Evolutionary conservation across 2,888 invertebrate species (phyloP), one percentile per base, ranked within the genome.

Genomic region (Amphipyra berbera): DNA sequence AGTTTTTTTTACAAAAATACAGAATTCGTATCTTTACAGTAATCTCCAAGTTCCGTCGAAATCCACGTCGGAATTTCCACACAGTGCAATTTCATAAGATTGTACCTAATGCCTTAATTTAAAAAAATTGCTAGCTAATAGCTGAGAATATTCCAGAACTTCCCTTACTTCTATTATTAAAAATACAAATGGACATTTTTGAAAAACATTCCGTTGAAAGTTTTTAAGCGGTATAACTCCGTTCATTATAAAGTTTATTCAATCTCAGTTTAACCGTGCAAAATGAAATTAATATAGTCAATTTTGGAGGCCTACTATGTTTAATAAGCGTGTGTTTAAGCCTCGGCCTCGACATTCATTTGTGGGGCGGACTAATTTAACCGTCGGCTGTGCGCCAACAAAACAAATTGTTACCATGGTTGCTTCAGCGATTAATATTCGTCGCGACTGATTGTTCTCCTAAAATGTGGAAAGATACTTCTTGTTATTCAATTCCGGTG

Each of bases 281-380:
- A 38, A 57, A 53, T 40, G 13, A 61, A 65, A 61, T 58, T 49
- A 72, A 67, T 67, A 61, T 40, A 48, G 44, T 61, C 4, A 50
- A 60, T 55, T 64, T 61, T 47, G 48, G 35, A 46, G 40, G 27
- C 15, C 12, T 68, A 44, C 41, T 59, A 45, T 44, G 44, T 64
- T 69, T 74, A 74, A 68, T 72, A 72, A 56, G 33, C 56, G 55
- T 62, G 47, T 55, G 50, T 61, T 61, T 65, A 56, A 59, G 63
- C 76, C 66, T 76, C 59, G 66, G 72, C 75, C 72, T 82, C 82
- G 82, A 60, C 84, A 88, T 89, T 90, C 87, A 84, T 89, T 88
- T 86, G 82, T 79, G 80, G 79, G 76, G 66, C 77, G 63, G 73
- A 82, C 87, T 88, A 88, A 90, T 89, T 90, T 87, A 85, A 86